Conservation (phyloP, 2,113 vertebrate species). For the Symphodus melops region DNA sequence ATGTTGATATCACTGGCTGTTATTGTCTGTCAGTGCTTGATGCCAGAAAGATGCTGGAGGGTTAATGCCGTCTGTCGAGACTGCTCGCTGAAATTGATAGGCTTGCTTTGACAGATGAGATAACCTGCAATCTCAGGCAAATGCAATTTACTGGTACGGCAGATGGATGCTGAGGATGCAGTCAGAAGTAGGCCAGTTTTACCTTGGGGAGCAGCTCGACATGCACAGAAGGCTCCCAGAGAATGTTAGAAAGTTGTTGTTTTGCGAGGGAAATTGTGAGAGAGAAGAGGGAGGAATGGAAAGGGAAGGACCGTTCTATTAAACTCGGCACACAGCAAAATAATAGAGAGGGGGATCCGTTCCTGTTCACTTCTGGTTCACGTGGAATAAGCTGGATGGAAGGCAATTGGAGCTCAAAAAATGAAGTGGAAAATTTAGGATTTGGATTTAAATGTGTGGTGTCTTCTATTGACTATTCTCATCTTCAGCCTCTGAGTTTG, state of each 20-base stretch:
- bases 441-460: slow-evolving; percentile 20
- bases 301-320: slow-evolving; percentile 23
- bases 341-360: slow-evolving; percentile 33
- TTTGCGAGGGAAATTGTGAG: slow-evolving; percentile 60
- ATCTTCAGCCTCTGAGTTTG: not conserved
- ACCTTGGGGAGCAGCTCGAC: slow-evolving; percentile 65
- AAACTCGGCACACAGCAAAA: slow-evolving; percentile 13
- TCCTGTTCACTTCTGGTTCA: not conserved
- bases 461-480: not conserved
- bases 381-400: slow-evolving; percentile 13
- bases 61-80: slow-evolving; percentile 73
- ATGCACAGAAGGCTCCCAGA: slow-evolving; percentile 52
- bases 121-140: slow-evolving; percentile 70
- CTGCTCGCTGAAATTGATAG: slow-evolving; percentile 70
- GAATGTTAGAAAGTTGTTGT: slow-evolving; percentile 63
- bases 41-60: slow-evolving; percentile 58
- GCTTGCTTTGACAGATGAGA: slow-evolving; percentile 72
- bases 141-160: slow-evolving; percentile 66
- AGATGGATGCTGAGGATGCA: slow-evolving; percentile 76
- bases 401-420: slow-evolving; percentile 19
- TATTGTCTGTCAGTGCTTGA: slow-evolving; percentile 63
- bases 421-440: slow-evolving; percentile 40
- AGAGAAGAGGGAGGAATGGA: slow-evolving; percentile 14
- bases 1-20: slow-evolving; percentile 55
- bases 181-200: slow-evolving; percentile 73